phyloP scores from a whole-genome alignment of 2,113 vertebrate genomes.

The Ailurus styani region DNA sequence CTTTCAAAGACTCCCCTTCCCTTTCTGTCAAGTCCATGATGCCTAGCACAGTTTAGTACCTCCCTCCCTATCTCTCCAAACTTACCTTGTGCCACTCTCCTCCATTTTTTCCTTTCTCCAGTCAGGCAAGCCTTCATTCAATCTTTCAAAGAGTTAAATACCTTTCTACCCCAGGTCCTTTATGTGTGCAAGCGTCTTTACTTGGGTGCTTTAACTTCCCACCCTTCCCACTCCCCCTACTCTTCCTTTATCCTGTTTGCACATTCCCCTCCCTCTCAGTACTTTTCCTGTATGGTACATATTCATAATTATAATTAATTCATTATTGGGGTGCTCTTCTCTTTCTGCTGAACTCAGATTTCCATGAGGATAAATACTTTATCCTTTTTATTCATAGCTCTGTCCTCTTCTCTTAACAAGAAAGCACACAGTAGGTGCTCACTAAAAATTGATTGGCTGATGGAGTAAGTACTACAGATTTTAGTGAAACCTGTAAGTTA shows the following conservation, averaged over 20 bases:
- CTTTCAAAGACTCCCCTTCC: background rate
- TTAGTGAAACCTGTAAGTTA: background rate
- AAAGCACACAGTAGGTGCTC: background rate
- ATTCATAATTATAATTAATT: background rate
- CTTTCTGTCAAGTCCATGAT: background rate
- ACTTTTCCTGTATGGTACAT: background rate
- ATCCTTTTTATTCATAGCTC: background rate
- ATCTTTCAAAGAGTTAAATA: background rate
- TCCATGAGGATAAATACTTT: background rate
- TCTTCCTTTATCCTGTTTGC: background rate
- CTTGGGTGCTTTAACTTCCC: background rate
- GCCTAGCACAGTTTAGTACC: background rate
- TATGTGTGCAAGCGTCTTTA: background rate
- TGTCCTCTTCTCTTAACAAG: background rate
- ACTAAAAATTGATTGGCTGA: background rate
- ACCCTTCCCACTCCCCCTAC: rapidly evolving
- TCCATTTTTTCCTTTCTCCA: background rate
- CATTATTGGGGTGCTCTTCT: background rate
- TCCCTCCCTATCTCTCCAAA: background rate
- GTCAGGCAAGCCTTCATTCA: background rate
- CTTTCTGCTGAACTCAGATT: background rate
- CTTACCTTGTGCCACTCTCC: background rate
- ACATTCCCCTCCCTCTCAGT: background rate
- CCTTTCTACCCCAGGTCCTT: background rate
- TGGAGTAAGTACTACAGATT: background rate